Evolutionary conservation across 2,888 invertebrate species (phyloP), one percentile per base, ranked within the genome.

Genomic region (Andrena flavipes): DNA sequence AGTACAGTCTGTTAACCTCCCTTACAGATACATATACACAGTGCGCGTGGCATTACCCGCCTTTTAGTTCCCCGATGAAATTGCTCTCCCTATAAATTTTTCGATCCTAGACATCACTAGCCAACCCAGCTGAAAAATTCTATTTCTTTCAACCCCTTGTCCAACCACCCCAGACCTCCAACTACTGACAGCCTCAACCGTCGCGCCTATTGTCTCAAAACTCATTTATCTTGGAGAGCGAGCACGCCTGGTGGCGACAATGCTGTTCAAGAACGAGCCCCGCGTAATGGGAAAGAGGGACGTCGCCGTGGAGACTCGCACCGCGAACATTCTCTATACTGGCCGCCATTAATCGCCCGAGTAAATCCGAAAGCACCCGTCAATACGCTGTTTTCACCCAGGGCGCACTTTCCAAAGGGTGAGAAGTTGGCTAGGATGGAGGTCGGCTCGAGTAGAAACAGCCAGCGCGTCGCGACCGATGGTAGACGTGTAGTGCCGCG

Each of bases 211-310:
- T 89, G 89, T 87, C 86, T 84, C 81, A 62, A 84, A 80, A 86
- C 79, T 86, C 88, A 81, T 88, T 88, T 84, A 88, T 87, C 88
- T 82, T 62, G 80, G 76, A 84, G 84, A 76, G 87, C 77, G 65
- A 84, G 64, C 63, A 71, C 42, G 73, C 60, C 74, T 70, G 73
- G 65, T 42, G 71, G 70, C 76, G 84, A 89, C 87, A 87, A 89
- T 89, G 59, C 76, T 72, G 76, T 62, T 85, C 75, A 85, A 86
- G 82, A 82, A 87, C 79, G 73, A 62, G 79, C 35, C 8, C 1
- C 76, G 48, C 65, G 73, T 72, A 80, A 82, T 82, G 68, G 82
- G 75, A 82, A 87, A 87, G 72, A 76, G 75, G 65, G 49, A 10
- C 30, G 60, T 35, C 56, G 54, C 49, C 62, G 74, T 69, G 78